These are phyloP conservation scores for Lithophane ornitopus DNA, from an alignment of 2,888 invertebrate genomes.

Conservation along the genomic window DNA sequence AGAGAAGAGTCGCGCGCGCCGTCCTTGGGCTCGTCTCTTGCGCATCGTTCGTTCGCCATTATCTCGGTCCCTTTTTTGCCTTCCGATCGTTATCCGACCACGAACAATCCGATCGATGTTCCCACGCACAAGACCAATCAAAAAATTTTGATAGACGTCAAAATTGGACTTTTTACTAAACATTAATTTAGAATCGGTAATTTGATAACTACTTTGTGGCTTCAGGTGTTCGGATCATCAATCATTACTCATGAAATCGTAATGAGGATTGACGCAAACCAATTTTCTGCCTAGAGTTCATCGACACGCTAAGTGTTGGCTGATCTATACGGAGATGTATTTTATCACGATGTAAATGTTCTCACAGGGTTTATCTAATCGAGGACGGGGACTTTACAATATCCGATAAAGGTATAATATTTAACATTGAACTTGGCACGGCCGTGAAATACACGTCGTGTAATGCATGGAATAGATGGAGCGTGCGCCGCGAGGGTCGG, in stretches of 20 bases:
- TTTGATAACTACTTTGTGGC: constrained; percentile 73
- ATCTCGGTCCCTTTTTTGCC: constrained; percentile 89
- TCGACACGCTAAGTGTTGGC: constrained; percentile 59
- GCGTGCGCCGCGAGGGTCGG: constrained; percentile 59
- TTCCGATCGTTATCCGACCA: constrained; percentile 88
- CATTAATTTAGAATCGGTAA: constrained; percentile 77
- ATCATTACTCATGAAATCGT: constrained; percentile 66
- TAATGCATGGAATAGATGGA: constrained; percentile 61
- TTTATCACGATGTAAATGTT: constrained; percentile 58
- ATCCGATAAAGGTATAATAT: constrained; percentile 61
- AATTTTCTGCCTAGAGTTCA: constrained; percentile 67
- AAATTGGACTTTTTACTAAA: constrained; percentile 84
- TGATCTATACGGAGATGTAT: constrained; percentile 43
- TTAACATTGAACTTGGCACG: constrained; percentile 74
- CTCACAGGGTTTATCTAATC: constrained; percentile 52
- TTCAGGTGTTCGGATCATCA: constrained; percentile 69
- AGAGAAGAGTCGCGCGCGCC: constrained; percentile 73
- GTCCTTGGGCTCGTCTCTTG: constrained; percentile 83
- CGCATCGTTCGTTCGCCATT: constrained; percentile 80
- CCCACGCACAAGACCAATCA: constrained; percentile 85
- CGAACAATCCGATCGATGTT: constrained; percentile 85
- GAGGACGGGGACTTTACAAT: constrained; percentile 49
- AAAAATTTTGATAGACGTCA: constrained; percentile 81
- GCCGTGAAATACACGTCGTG: constrained; percentile 73
- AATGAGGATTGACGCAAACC: constrained; percentile 68